Percentiles rank a stretch among this genome's conserved stretches.
phyloP scores from a whole-genome alignment of 2,888 invertebrate genomes.

The Drosophila mimica region DNA sequence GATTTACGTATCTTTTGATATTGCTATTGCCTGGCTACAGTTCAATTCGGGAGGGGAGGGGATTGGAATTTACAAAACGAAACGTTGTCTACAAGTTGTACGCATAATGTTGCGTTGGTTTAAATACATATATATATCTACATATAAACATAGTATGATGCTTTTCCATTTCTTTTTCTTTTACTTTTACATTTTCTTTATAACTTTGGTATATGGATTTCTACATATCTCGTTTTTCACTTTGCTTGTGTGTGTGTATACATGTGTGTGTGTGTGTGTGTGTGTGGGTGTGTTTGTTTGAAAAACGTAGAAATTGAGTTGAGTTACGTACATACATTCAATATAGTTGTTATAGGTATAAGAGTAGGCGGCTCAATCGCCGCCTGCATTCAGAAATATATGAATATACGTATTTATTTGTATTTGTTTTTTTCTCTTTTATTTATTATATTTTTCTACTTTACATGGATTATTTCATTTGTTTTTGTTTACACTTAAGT shows the following conservation, averaged over 20 bases:
- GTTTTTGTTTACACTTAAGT: constrained; percentile 44
- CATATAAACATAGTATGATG: constrained; percentile 75
- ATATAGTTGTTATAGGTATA: constrained; percentile 60
- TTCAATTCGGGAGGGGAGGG: constrained; percentile 26
- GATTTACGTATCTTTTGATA: constrained; percentile 45
- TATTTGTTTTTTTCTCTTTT: constrained; percentile 27
- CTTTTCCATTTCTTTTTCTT: constrained; percentile 33
- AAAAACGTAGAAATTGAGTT: constrained; percentile 69
- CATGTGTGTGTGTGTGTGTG: constrained; percentile 16
- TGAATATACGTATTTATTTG: constrained; percentile 34
- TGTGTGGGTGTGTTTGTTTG: constrained; percentile 32
- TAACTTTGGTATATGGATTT: constrained; percentile 83
- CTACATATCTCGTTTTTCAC: constrained; percentile 64
- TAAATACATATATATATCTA: constrained; percentile 74
- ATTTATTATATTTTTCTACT: constrained; percentile 60
- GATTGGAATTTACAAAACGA: constrained; percentile 67
- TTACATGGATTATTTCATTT: constrained; percentile 63
- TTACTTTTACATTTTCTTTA: constrained; percentile 56
- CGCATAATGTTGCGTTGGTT: constrained; percentile 56
- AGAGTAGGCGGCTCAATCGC: constrained; percentile 27
- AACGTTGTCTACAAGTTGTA: constrained; percentile 70
- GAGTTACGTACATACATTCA: constrained; percentile 77
- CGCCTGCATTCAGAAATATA: constrained; percentile 44
- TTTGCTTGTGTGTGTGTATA: constrained; percentile 17
- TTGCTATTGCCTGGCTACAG: constrained; percentile 22